These are phyloP conservation scores for Suncus etruscus DNA, from an alignment of 2,113 vertebrate genomes.

Conservation along the genomic window DNA sequence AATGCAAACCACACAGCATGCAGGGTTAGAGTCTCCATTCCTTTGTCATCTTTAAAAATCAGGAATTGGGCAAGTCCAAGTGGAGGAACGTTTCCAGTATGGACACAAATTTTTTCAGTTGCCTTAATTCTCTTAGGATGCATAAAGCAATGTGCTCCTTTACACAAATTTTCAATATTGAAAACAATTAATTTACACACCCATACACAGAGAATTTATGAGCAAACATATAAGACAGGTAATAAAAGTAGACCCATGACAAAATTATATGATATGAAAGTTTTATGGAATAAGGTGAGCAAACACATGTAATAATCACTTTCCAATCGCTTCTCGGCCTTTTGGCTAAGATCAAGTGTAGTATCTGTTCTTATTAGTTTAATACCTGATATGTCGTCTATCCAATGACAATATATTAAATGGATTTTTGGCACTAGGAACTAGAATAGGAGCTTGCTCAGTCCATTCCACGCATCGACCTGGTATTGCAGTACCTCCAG, in stretches of 20 bases:
- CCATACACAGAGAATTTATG: slow-evolving; percentile 53
- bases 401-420: no score
- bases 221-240: slow-evolving; percentile 26
- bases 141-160: slow-evolving; percentile 19
- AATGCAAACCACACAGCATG: slow-evolving; percentile 93
- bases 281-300: neutral
- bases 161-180: slow-evolving; percentile 59
- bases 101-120: slow-evolving; percentile 18
- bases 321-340: no score
- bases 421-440: no score
- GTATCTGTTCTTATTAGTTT: no score
- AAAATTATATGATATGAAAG: neutral
- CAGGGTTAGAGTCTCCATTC: slow-evolving; percentile 78
- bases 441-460: no score
- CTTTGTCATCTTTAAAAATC: neutral
- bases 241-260: neutral
- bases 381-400: no score
- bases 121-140: slow-evolving; percentile 46
- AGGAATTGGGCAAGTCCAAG: neutral
- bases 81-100: neutral
- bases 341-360: no score
- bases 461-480: no score
- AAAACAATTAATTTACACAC: slow-evolving; percentile 48
- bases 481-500: no score
- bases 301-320: neutral